phyloP scores from a whole-genome alignment of 1,140 invertebrate species.

The Euura saliciscinereae region DNA sequence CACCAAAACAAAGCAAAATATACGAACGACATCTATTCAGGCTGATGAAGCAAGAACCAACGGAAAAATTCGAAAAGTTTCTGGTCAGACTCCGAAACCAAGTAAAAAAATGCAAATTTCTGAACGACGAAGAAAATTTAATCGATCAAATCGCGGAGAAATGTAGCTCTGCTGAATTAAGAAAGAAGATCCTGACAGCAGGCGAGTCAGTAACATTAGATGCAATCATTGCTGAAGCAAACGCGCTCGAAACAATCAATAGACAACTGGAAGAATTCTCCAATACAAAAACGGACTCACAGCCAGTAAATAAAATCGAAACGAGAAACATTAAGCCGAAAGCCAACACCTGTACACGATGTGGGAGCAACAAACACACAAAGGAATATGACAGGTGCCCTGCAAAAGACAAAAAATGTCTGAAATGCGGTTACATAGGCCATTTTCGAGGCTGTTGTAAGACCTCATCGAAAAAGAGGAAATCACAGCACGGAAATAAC shows the following conservation, averaged over 20 bases:
- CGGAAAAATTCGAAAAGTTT: slow-evolving; percentile 32
- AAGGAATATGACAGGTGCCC: neutral
- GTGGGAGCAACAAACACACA: neutral
- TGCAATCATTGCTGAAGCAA: no score
- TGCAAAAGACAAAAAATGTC: no score
- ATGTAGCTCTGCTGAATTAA: neutral
- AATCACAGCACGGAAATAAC: neutral
- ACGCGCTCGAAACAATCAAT: no score
- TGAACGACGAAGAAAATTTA: neutral
- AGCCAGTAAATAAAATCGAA: no score
- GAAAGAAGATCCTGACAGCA: no score
- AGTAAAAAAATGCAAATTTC: slow-evolving; percentile 28
- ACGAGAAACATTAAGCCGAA: neutral
- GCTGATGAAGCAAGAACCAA: slow-evolving; percentile 26
- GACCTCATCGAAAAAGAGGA: neutral
- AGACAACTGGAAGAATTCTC: no score
- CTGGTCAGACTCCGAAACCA: slow-evolving; percentile 27
- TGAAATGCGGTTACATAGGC: no score
- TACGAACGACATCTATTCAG: slow-evolving; percentile 30
- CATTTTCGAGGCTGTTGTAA: neutral
- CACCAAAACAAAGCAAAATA: slow-evolving; percentile 27
- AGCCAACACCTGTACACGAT: neutral
- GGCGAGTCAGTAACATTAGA: no score
- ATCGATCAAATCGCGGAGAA: slow-evolving; percentile 3
- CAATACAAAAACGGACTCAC: no score